Conservation (phyloP, 2,113 vertebrate species). For the Archilochus colubris region DNA sequence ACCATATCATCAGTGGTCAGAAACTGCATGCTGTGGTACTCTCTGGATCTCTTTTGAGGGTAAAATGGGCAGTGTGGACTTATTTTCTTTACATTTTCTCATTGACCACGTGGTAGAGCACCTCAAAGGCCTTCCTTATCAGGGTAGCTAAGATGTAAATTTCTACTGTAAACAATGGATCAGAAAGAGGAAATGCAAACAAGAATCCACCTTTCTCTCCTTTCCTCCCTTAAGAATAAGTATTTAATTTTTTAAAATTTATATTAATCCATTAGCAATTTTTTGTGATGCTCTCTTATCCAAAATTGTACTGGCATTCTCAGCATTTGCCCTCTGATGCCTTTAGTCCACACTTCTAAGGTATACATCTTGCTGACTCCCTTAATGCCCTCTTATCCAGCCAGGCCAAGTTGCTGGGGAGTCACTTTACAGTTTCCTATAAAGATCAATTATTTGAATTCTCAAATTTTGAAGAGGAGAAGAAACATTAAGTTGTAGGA, state of each 20-base stretch:
- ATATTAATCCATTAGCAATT: background rate
- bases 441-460: background rate
- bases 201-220: background rate
- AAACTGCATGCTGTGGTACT: background rate
- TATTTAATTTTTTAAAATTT: background rate
- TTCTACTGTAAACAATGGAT: background rate
- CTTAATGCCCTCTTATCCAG: background rate
- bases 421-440: background rate
- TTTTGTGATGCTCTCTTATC: background rate
- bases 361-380: background rate
- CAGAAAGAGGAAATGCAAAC: background rate
- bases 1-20: background rate
- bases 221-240: background rate
- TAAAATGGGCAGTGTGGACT: background rate
- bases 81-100: background rate
- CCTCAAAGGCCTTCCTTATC: background rate
- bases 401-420: background rate
- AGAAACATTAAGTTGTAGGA: background rate
- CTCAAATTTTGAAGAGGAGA: background rate
- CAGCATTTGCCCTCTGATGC: background rate
- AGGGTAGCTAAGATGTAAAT: background rate
- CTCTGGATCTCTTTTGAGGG: background rate
- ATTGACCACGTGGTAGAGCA: accelerated
- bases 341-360: background rate
- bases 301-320: background rate